Evolutionary conservation across 1,140 invertebrate species (phyloP), one percentile per base, ranked within the genome.

Genomic region (Penaeus chinensis): DNA sequence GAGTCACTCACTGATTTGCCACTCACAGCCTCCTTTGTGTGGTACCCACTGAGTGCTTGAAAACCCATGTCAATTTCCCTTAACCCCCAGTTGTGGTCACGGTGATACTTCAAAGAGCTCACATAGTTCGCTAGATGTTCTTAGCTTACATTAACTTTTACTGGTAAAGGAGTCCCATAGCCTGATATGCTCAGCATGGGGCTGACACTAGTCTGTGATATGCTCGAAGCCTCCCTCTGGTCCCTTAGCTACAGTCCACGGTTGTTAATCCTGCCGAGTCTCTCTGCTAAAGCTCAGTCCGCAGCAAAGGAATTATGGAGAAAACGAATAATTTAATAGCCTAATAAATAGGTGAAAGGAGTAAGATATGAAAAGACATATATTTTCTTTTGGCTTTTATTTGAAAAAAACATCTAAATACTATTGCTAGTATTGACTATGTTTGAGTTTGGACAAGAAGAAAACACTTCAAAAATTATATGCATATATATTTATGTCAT

Each of bases 121-220:
- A 78, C 69, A 79, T 54, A 78, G 77, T 85, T 63, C 84, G 78
- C 76, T 85, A 85, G 84, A 66, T 47, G 60, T 65, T 80, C n/a
- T 85, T 66, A 85, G 62, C 76, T 63, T 85, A 85, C 47, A 65
- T 80, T 85, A 85, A 77, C 62, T 61, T 85, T 79, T 77, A 54
- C 54, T 54, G 78, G 84, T 77, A 80, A 79, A 79, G 84, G 84
- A 85, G 84, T 77, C 84, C 63, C 62, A 27, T 69, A 85, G 42
- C 77, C 42, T 85, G 84, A 85, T 85, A 80, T 85, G 77, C 84
- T 85, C 84, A 80, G 84, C 37, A 79, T 63, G 76, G 63, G 84
- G 76, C 77, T 42, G 76, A 85, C 77, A 32, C 84, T 85, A 85
- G 84, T 85, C 84, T 85, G 84, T 85, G 84, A 85, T 85, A 85